Conservation (phyloP, 35 echinoderm and acorn worm species). For the Chiridota heheva region DNA sequence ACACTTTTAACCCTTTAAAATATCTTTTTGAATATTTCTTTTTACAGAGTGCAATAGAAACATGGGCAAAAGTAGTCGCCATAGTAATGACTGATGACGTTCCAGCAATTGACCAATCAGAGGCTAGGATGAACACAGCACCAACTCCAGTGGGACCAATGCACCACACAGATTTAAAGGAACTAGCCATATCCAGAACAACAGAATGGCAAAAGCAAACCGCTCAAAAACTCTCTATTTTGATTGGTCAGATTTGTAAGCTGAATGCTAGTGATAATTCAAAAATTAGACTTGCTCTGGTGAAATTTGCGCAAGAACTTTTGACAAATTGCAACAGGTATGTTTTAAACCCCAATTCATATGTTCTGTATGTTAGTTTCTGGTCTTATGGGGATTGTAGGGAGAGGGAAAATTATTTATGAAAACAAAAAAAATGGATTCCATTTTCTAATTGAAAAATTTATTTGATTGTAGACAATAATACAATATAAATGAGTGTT, state of each 20-base stretch:
- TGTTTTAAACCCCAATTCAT: not conserved
- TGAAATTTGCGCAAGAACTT: conserved; percentile 62
- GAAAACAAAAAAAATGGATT: no score
- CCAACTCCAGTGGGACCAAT: not conserved
- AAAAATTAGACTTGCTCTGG: conserved; percentile 73
- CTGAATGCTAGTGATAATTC: conserved; percentile 65
- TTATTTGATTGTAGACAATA: no score
- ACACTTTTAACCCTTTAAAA: no score
- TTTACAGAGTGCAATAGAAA: conserved; percentile 65
- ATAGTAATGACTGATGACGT: conserved; percentile 76
- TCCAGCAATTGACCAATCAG: not conserved
- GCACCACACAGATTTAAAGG: not conserved
- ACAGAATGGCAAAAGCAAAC: conserved; percentile 63
- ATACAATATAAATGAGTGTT: no score
- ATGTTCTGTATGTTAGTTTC: no score
- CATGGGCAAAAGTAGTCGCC: conserved; percentile 65
- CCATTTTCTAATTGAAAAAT: no score
- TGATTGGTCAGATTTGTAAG: conserved; percentile 72
- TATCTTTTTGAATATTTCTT: not conserved
- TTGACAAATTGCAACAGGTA: conserved; percentile 75
- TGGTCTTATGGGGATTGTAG: no score
- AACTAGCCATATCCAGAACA: conserved; percentile 52
- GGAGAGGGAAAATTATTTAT: no score
- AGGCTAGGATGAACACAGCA: not conserved
- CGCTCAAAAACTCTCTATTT: conserved; percentile 78